These are phyloP conservation scores for Macrotis lagotis DNA, from an alignment of 2,113 vertebrate species.

Conservation along the genomic window DNA sequence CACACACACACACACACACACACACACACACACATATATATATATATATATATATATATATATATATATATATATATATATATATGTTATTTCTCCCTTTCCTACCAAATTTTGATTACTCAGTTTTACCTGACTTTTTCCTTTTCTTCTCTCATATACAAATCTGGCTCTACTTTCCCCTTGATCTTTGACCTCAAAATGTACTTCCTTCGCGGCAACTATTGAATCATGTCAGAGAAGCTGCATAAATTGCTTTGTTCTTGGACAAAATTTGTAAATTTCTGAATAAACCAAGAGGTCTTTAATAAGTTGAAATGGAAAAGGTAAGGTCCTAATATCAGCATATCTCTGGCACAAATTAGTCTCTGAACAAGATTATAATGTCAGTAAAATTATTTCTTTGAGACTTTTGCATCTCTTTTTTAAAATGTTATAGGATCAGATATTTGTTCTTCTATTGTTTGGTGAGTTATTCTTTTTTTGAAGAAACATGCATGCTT, in stretches of 20 bases:
- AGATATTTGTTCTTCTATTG: background rate
- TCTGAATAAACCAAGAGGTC: background rate
- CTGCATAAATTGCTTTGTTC: constrained; percentile 23
- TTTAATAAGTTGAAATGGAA: constrained; percentile 32
- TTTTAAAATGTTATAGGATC: background rate
- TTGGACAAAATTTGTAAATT: constrained; percentile 36
- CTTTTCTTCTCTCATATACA: background rate
- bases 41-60: no score
- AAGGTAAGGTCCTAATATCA: constrained; percentile 29
- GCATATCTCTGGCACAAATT: background rate
- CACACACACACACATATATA: no score
- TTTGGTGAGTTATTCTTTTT: background rate
- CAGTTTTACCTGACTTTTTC: background rate
- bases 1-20: no score
- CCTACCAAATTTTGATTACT: background rate
- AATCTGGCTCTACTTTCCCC: background rate
- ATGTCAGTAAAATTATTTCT: constrained; percentile 4
- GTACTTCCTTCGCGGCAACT: constrained; percentile 38
- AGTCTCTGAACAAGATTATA: constrained; percentile 7
- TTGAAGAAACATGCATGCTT: background rate
- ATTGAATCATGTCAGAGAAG: background rate
- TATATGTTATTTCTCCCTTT: constrained; percentile 32
- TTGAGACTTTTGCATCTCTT: background rate
- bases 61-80: no score
- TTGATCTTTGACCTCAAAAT: constrained; percentile 43